phyloP scores from a whole-genome alignment of 2,888 invertebrate species.

The Oconnorella tubifera region DNA sequence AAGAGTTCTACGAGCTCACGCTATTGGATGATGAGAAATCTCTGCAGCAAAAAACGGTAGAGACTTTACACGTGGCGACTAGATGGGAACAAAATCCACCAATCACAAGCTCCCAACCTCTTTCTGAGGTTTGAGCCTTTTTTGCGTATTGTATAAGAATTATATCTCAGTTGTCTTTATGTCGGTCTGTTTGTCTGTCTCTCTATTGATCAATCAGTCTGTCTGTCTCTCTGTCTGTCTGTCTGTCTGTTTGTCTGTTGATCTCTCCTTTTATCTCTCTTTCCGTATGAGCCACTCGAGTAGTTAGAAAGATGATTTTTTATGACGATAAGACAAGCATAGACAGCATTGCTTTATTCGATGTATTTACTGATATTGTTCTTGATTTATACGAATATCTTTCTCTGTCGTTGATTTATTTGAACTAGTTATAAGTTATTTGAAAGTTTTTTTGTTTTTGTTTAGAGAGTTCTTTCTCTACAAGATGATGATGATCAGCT shows the following conservation, averaged over 20 bases:
- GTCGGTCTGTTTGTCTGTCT: conserved; percentile 15
- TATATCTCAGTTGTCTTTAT: too few species aligned
- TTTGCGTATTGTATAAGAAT: too few species aligned
- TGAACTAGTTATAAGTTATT: too few species aligned
- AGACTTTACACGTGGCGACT: conserved; percentile 36
- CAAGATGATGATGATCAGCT: conserved; percentile 15
- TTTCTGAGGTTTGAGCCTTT: conserved; percentile 19
- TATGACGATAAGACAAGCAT: too few species aligned
- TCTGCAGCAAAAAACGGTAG: conserved; percentile 37
- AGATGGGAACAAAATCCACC: conserved; percentile 37
- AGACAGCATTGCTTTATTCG: too few species aligned
- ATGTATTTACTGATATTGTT: too few species aligned
- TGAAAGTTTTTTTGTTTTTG: too few species aligned
- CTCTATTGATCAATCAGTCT: conserved; percentile 6
- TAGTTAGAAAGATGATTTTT: too few species aligned
- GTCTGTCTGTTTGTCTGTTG: conserved; percentile 13
- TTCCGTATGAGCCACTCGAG: too few species aligned
- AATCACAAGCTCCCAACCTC: conserved; percentile 31
- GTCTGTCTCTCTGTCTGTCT: conserved; percentile 15
- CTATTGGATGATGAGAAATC: conserved; percentile 37
- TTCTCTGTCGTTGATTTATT: too few species aligned
- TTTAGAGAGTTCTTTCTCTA: conserved; percentile 13
- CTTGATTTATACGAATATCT: too few species aligned
- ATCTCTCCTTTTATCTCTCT: conserved; percentile 13
- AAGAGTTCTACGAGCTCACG: conserved; percentile 39